Conservation (phyloP, 2,888 invertebrate genomes). For the Automeris io region DNA sequence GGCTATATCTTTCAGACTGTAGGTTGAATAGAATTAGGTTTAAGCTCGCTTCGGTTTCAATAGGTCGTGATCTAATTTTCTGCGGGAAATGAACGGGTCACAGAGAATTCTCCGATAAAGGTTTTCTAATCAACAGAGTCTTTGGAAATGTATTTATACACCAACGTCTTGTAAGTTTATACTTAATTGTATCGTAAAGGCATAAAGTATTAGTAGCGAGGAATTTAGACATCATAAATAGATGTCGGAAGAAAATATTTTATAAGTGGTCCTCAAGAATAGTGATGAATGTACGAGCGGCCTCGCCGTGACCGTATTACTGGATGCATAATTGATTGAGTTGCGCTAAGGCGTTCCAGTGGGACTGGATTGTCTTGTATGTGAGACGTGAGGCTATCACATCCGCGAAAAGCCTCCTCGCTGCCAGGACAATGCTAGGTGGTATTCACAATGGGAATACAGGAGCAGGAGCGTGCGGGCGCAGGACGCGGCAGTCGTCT, state of each 20-base stretch:
- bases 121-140: constrained; percentile 29
- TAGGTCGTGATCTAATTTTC: constrained; percentile 23
- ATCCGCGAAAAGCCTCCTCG: constrained; percentile 31
- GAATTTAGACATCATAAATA: no score
- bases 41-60: not conserved
- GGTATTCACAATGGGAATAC: constrained; percentile 47
- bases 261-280: not conserved
- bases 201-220: not conserved
- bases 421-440: constrained; percentile 44
- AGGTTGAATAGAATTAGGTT: no score
- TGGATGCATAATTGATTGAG: not conserved
- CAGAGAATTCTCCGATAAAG: constrained; percentile 32
- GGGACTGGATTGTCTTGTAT: not conserved
- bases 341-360: not conserved
- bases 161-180: not conserved
- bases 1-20: no score
- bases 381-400: not conserved
- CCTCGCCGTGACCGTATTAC: not conserved
- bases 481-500: constrained; percentile 70
- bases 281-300: not conserved
- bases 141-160: constrained; percentile 1
- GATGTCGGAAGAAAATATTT: not conserved
- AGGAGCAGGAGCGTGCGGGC: constrained; percentile 50
- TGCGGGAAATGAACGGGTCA: constrained; percentile 36
- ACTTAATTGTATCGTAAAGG: not conserved